Percentiles rank a stretch among this genome's conserved stretches.
Evolutionary conservation across 2,113 vertebrate genomes (phyloP).

Genomic region (Gobiocypris rarus): DNA sequence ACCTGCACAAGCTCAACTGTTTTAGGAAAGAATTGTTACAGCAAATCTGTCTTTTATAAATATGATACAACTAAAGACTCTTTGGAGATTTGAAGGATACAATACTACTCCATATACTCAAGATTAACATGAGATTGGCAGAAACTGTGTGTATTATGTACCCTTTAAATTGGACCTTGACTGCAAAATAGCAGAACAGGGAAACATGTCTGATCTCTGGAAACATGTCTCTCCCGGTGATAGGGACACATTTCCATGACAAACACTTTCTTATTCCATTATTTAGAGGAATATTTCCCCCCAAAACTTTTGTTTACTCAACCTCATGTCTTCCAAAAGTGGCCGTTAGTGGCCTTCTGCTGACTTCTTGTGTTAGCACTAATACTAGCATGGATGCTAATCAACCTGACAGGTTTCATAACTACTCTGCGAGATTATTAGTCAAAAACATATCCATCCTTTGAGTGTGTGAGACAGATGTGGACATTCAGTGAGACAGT

Average conservation of each 20-base stretch:
- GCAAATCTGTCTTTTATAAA: too few relatives aligned
- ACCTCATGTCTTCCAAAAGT: not conserved
- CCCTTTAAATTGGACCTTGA: too few relatives aligned
- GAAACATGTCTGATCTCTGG: too few relatives aligned
- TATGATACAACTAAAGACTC: too few relatives aligned
- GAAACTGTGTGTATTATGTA: too few relatives aligned
- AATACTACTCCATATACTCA: too few relatives aligned
- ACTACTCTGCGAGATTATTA: not conserved
- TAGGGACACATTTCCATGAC: not conserved
- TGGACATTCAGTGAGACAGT: not conserved
- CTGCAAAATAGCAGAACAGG: too few relatives aligned
- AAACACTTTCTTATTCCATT: not conserved
- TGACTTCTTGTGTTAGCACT: not conserved
- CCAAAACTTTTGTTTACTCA: not conserved
- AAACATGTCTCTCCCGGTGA: not conserved
- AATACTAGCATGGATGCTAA: not conserved
- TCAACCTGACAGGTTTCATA: not conserved
- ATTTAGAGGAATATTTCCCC: not conserved
- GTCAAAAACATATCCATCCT: not conserved
- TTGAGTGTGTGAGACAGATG: not conserved
- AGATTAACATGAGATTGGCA: too few relatives aligned
- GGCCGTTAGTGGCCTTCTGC: not conserved
- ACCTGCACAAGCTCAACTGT: too few relatives aligned
- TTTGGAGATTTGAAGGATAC: too few relatives aligned
- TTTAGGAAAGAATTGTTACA: too few relatives aligned